Base-by-base conservation (phyloP, 2,888 invertebrate genomes). In the Eustalomyia histrio region DNA sequence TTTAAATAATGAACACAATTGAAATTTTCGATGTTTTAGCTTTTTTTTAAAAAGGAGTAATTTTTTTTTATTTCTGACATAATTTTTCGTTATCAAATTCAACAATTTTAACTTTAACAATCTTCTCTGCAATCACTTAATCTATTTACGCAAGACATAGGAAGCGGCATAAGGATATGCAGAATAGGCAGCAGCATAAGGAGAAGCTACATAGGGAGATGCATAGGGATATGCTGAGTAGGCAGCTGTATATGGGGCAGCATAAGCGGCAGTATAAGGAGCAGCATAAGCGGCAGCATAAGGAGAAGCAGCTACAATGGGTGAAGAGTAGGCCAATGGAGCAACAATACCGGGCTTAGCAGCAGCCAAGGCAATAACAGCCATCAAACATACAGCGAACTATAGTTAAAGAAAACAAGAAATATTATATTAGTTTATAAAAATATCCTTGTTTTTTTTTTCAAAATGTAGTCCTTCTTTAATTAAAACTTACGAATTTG, bases 311-410 rank as follows among this genome's bases (percentile, higher is more conserved):
- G 81, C 81, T 8, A 84, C 82, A 16, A 83, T 52, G 60, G 85
- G 85, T 14, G 85, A 79, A 29, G 85, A 84, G 65, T 84, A 84
- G 0, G 84, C 82, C 55, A 85, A 52, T 16, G 85, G 85, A 50
- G 85, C 84, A 17, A 86, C 79, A 63, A 86, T 21, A 35, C 76
- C 84, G 5, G 86, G 86, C 43, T 86, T 86, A 73, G 85, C 85
- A 29, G 73, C 68, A 43, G 71, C 81, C 63, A 79, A 72, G 17
- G 85, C 86, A 63, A 86, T 16, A 21, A 85, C 17, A 50, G 84
- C 84, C 35, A 85, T 68, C 53, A 84, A 83, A 72, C 83, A 85
- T 50, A 86, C 50, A 76, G 83, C 76, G 60, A 84, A 71, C 84
- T 84, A 53, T 29, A n/a, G 3, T 21, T 21, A 21, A 6, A 29